These are phyloP conservation scores for Achlya flavicornis DNA, from an alignment of 2,888 invertebrate genomes.

Conservation along the genomic window DNA sequence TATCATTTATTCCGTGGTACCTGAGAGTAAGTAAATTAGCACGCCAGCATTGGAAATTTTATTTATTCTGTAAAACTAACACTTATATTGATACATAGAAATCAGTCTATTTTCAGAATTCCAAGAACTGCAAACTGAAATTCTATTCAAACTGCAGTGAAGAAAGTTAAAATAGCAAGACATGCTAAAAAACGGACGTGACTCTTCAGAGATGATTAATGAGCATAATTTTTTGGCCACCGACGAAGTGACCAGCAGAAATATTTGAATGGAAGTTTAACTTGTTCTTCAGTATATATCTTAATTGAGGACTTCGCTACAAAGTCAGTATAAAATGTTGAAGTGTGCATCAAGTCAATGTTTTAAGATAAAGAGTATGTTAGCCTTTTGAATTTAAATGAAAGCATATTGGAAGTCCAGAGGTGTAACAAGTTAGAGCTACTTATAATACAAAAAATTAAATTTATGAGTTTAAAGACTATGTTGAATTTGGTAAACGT, in stretches of 20 bases:
- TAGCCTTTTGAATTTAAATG: constrained; percentile 2
- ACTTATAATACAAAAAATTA: background rate
- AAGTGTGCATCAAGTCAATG: background rate
- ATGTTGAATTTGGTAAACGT: too few species aligned
- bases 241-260: background rate
- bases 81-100: too few species aligned
- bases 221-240: background rate
- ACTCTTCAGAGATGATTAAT: constrained; percentile 1
- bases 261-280: background rate
- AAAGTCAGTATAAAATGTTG: background rate
- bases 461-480: too few species aligned
- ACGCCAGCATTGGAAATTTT: background rate
- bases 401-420: background rate
- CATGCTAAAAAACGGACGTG: background rate
- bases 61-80: background rate
- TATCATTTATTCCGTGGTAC: background rate
- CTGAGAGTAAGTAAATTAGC: background rate
- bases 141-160: background rate
- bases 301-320: background rate
- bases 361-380: background rate
- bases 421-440: background rate
- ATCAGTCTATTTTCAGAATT: background rate
- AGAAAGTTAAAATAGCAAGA: background rate
- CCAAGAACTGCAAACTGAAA: background rate
- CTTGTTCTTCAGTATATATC: background rate